A percentile compares a stretch with the other conserved stretches of the same genome.
phyloP scores from a whole-genome alignment of 2,797 vertebrate genomes.

The Poecilia wingei region DNA sequence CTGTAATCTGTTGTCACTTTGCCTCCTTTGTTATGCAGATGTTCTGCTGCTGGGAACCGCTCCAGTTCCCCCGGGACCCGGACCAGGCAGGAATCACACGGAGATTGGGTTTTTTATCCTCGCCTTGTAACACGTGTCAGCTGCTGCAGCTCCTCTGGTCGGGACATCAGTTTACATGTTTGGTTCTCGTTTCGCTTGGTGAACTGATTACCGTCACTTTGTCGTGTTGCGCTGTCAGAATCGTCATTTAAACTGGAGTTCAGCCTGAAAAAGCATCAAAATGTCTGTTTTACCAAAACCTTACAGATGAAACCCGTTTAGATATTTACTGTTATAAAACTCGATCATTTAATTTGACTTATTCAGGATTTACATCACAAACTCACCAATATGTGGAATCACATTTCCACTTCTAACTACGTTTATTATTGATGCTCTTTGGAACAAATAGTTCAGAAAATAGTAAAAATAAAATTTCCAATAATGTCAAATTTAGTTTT shows the following conservation, averaged over 20 bases:
- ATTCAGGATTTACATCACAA: too few species aligned
- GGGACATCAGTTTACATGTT: conserved; percentile 8
- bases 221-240: not conserved
- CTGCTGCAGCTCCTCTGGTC: not conserved
- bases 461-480: too few species aligned
- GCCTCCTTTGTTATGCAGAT: not conserved
- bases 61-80: not conserved
- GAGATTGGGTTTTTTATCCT: not conserved
- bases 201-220: conserved; percentile 8
- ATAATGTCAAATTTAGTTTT: too few species aligned
- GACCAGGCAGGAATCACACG: not conserved
- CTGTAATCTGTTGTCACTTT: conserved; percentile 13
- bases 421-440: too few species aligned
- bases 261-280: not conserved
- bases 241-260: not conserved
- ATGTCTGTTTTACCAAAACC: not conserved
- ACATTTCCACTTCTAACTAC: too few species aligned
- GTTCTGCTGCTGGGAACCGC: not conserved
- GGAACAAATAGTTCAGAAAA: too few species aligned
- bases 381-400: too few species aligned
- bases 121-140: not conserved
- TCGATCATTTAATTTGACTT: too few species aligned
- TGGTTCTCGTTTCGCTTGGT: conserved; percentile 8
- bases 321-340: too few species aligned
- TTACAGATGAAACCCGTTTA: not conserved